These are phyloP conservation scores for Tinea trinotella DNA, from an alignment of 2,888 invertebrate genomes.

Conservation along the genomic window DNA sequence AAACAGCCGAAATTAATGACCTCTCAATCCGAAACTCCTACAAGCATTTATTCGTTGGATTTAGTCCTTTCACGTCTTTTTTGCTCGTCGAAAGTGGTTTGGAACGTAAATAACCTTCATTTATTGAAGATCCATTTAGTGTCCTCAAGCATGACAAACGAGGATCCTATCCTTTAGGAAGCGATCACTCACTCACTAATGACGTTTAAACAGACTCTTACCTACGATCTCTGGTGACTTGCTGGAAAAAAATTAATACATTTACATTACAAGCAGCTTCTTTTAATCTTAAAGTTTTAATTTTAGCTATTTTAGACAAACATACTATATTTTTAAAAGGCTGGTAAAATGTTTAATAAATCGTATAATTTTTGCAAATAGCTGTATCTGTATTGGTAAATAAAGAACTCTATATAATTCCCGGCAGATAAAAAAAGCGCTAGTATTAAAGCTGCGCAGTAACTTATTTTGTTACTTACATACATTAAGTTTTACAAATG, in stretches of 20 bases:
- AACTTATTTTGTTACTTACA: no score
- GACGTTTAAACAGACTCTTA: constrained; percentile 48
- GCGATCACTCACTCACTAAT: constrained; percentile 57
- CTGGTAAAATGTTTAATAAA: no score
- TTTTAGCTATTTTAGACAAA: no score
- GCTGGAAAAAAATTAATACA: constrained; percentile 25
- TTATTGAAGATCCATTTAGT: constrained; percentile 56
- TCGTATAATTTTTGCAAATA: no score
- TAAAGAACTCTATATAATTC: no score
- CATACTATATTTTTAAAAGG: no score
- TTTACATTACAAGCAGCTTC: constrained; percentile 13
- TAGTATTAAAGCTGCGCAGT: no score
- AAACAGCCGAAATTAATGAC: constrained; percentile 45
- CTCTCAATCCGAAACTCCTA: constrained; percentile 45
- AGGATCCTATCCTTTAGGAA: constrained; percentile 40
- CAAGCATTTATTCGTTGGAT: constrained; percentile 46
- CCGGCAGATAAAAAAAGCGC: no score
- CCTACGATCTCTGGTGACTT: constrained; percentile 39
- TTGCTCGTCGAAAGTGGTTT: constrained; percentile 38
- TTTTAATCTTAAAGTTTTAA: no score
- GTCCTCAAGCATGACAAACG: constrained; percentile 56
- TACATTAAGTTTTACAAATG: no score
- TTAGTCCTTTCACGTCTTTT: constrained; percentile 52
- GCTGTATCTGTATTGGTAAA: background rate
- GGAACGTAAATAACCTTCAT: constrained; percentile 47